Evolutionary conservation across 2,888 invertebrate genomes (phyloP).

Genomic region (Pollenia angustigena): DNA sequence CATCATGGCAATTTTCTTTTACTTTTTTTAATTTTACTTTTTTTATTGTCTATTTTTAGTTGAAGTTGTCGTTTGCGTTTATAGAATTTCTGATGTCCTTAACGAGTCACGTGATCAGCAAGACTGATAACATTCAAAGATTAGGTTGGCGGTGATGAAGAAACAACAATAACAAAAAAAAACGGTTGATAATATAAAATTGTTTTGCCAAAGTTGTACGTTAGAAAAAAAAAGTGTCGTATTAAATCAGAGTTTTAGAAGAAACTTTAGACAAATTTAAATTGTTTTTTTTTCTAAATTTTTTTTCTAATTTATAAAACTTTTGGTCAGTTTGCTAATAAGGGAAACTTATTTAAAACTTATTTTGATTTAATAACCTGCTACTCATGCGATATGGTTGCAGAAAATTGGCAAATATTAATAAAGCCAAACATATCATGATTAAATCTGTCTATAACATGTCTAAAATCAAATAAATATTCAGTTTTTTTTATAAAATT

Average conservation of each 20-base stretch:
- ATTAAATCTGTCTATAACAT: too few species aligned
- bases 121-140: slow-evolving; percentile 60
- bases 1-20: slow-evolving; percentile 1
- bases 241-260: not conserved
- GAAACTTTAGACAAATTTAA: slow-evolving; percentile 2
- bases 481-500: too few species aligned
- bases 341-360: not conserved
- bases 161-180: not conserved
- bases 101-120: slow-evolving; percentile 76
- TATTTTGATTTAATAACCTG: not conserved
- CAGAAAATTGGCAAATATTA: too few species aligned
- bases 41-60: slow-evolving; percentile 40
- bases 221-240: slow-evolving; percentile 12
- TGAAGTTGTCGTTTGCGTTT: slow-evolving; percentile 68
- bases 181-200: slow-evolving; percentile 36
- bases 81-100: slow-evolving; percentile 75
- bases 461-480: too few species aligned
- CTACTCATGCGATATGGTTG: too few species aligned
- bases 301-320: not conserved
- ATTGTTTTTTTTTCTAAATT: not conserved
- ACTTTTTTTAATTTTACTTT: slow-evolving; percentile 19
- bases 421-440: too few species aligned
- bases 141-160: not conserved
- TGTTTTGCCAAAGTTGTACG: too few species aligned
- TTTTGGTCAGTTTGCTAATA: slow-evolving; percentile 2